Percentiles rank a stretch among this genome's conserved stretches.
phyloP scores from a whole-genome alignment of 2,113 vertebrate genomes.

The Protomyctophum bolini region DNA sequence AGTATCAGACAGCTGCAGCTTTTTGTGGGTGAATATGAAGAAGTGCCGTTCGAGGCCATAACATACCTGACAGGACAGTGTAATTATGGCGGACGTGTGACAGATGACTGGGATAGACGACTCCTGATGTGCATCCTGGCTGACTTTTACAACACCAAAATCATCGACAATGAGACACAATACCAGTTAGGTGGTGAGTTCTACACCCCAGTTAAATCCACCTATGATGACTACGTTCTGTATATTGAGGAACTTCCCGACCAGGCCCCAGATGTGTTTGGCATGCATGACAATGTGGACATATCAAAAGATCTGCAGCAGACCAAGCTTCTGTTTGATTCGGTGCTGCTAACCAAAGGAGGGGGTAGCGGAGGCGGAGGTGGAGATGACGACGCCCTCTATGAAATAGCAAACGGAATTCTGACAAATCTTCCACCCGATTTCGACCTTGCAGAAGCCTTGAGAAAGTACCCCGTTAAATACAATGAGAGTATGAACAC shows the following conservation, averaged over 20 bases:
- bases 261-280: too few species aligned
- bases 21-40: conserved; percentile 16
- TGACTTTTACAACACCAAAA: conserved; percentile 71
- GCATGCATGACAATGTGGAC: too few species aligned
- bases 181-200: conserved; percentile 83
- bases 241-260: too few species aligned
- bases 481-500: conserved; percentile 99
- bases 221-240: too few species aligned
- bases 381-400: too few species aligned
- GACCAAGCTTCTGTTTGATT: too few species aligned
- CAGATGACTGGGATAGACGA: conserved; percentile 86
- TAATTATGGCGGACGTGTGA: conserved; percentile 86
- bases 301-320: too few species aligned
- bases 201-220: conserved; percentile 69
- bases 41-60: conserved; percentile 80
- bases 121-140: conserved; percentile 78
- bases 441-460: conserved; percentile 88
- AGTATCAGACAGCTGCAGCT: too few species aligned
- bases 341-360: too few species aligned
- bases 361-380: too few species aligned
- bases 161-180: conserved; percentile 66
- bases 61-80: conserved; percentile 83
- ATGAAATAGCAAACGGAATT: too few species aligned
- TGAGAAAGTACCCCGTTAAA: conserved; percentile 86
- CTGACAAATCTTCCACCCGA: conserved; percentile 78